A percentile compares a stretch with the other conserved stretches of the same genome.
These are phyloP conservation scores for Orthosia incerta DNA, from an alignment of 2,888 invertebrate species.

Conservation along the genomic window DNA sequence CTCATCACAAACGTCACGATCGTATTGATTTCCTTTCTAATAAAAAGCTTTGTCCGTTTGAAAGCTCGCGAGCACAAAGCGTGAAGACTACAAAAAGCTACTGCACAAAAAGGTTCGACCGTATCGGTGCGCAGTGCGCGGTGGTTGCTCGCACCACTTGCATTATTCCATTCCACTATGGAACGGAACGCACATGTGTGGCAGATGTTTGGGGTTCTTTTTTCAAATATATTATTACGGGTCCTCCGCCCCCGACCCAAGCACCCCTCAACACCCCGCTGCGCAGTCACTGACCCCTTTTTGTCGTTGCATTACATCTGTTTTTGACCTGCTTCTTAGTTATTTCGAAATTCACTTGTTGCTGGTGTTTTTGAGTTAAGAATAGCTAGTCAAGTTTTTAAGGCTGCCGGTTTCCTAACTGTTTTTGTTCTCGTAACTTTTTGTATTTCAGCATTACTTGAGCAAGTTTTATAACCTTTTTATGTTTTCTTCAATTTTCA, in stretches of 20 bases:
- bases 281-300: slow-evolving; percentile 89
- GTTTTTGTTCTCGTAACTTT: slow-evolving; percentile 44
- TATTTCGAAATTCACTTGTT: slow-evolving; percentile 67
- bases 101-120: slow-evolving; percentile 83
- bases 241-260: slow-evolving; percentile 76
- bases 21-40: slow-evolving; percentile 86
- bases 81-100: slow-evolving; percentile 87
- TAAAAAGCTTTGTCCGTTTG: slow-evolving; percentile 85
- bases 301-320: slow-evolving; percentile 79
- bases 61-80: slow-evolving; percentile 87
- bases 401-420: slow-evolving; percentile 38
- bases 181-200: slow-evolving; percentile 87
- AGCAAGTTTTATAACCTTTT: slow-evolving; percentile 42
- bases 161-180: slow-evolving; percentile 87
- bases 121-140: slow-evolving; percentile 77
- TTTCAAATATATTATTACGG: slow-evolving; percentile 87
- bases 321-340: slow-evolving; percentile 83
- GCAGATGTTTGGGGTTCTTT: slow-evolving; percentile 89
- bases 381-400: slow-evolving; percentile 47
- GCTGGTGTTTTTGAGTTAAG: slow-evolving; percentile 52
- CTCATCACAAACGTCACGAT: slow-evolving; percentile 75
- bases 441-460: slow-evolving; percentile 44
- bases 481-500: slow-evolving; percentile 37
- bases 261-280: slow-evolving; percentile 76
- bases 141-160: slow-evolving; percentile 84